Percentiles rank a stretch among this genome's conserved stretches.
Conservation (phyloP, 2,797 vertebrate genomes). For the Trichosurus vulpecula region DNA sequence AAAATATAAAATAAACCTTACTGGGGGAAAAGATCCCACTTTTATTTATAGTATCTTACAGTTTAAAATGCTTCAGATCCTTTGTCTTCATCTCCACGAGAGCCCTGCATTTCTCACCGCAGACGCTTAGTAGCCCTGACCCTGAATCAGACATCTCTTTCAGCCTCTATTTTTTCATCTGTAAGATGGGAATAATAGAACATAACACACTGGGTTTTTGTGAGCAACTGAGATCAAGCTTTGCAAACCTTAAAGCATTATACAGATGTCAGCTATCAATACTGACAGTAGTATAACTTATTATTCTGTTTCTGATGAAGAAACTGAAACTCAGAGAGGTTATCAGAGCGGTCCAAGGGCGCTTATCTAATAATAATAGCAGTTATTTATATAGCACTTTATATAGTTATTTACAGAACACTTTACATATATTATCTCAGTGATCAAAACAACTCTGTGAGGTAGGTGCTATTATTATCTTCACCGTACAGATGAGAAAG, state of each 20-base stretch:
- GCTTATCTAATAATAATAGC: not conserved
- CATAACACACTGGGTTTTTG: not conserved
- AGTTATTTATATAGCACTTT: not conserved
- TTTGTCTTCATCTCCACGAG: not conserved
- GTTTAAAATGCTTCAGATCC: not conserved
- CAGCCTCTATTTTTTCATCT: not conserved
- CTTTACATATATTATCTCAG: not conserved
- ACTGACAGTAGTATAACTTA: not conserved
- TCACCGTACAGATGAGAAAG: not conserved
- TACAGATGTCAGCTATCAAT: not conserved
- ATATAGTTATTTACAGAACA: not conserved
- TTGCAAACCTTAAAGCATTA: not conserved
- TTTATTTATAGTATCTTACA: not conserved
- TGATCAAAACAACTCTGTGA: not conserved
- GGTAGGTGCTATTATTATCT: not conserved
- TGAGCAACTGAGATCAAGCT: not conserved
- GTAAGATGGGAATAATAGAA: not conserved
- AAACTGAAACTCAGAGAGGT: not conserved
- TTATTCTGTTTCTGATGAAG: not conserved
- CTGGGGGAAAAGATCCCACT: not conserved
- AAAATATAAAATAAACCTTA: not conserved
- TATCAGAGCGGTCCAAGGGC: not conserved
- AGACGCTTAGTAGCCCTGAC: not conserved
- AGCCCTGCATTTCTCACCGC: not conserved
- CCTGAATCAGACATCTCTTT: not conserved